Base-by-base conservation (phyloP, 2,888 invertebrate species). In the Eristalis intricaria region DNA sequence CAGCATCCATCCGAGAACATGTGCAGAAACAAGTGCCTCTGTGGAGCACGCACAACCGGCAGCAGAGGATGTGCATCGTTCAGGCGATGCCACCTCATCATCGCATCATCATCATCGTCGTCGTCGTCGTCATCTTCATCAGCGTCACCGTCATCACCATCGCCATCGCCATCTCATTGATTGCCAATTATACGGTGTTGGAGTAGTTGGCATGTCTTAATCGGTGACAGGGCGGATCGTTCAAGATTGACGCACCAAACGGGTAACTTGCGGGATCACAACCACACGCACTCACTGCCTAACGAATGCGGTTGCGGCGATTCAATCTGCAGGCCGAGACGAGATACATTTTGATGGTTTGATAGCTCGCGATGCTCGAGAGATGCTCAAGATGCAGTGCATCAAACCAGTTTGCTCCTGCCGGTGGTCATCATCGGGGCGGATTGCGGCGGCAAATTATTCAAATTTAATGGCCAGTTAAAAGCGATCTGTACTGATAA, bases 181-280 rank as follows among this genome's bases (percentile, higher is more conserved):
- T 84, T 87, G 87, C 84, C 87, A 87, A 87, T 87, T 87, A 87
- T 87, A 84, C 73, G 87, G 71, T 84, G 87, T 84, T 75, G 79
- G 84, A 84, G 87, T 80, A 74, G 79, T 84, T 84, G 84, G 87
- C 87, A 87, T 87, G 87, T 87, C 87, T 87, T 87, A 87, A 87
- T 87, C 87, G 87, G 74, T 87, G 87, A 87, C 87, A 87, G 87
- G 84, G 87, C 84, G 79, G 87, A 87, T 84, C 87, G 84, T 71
- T 69, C 66, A 76, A 73, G 84, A 79, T 84, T 87, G 87, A 87
- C 87, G 87, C 79, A 87, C 76, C 63, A 80, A 80, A 79, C 76
- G 71, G 71, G 11, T 64, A 19, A 75, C 66, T 74, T 56, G 78
- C 74, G 74, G 65, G 40, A 61, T 58, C 82, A 40, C 61, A 68